Base-by-base conservation (phyloP, 2,888 invertebrate species). In the Pterobdella sp. region DNA sequence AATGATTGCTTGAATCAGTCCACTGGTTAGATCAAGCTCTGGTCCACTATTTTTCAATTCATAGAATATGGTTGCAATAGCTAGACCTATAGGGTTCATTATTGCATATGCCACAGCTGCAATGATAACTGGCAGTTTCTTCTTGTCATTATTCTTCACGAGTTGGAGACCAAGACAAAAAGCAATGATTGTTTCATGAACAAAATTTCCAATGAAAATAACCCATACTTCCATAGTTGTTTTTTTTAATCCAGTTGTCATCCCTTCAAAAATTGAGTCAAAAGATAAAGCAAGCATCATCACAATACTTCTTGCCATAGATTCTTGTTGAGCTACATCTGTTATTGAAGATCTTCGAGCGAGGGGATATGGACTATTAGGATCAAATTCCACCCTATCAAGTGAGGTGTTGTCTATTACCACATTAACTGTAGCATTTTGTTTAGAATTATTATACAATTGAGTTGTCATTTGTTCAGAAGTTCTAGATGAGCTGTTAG, bases 151-250 rank as follows among this genome's bases (percentile, higher is more conserved):
- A 31, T 64, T 68, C 31, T 75, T 73, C 2, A 70, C 66, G 1
- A 76, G 73, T 67, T 76, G 75, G 4, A 77, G 71, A 29, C 77
- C 77, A 1, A 77, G 72, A 32, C 74, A 72, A 60, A 77, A 77
- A 32, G 75, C 75, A 1, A 77, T 75, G 18, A 76, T 72, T 0
- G 75, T 60, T 37, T 77, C 76, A 64, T 77, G 77, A 18, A 73
- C 70, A 1, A 76, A 52, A 49, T 76, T 75, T 56, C 76, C 77
- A 3, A 75, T 37, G 34, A 77, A 72, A 34, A 77, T 72, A 1
- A 72, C 68, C 74, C 74, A 74, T 22, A 76, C 76, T 49, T 73
- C 74, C 18, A 52, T 52, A n/a, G 60, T 67, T 0, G 74, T 73
- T 31, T 42, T 63, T 68, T 75, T 75, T 49, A 76, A 67, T 18